A percentile compares a stretch with the other conserved stretches of the same genome.
phyloP scores from a whole-genome alignment of 1,140 invertebrate species.

The Papilio aristodemus region DNA sequence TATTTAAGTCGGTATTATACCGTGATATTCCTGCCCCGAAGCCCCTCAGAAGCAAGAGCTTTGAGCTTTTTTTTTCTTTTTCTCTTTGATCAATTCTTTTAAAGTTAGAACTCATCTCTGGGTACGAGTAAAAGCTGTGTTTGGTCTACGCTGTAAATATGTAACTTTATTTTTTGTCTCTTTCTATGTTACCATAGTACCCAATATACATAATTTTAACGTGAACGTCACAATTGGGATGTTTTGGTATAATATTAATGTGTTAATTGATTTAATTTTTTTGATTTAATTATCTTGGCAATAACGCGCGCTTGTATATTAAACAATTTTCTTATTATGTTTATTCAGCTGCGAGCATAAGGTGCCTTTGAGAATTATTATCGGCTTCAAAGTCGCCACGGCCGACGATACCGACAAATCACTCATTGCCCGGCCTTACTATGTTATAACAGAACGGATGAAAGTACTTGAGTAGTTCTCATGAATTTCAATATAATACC shows the following conservation, averaged over 20 bases:
- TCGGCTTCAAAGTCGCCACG: slow-evolving; percentile 28
- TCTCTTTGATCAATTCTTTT: too few species aligned
- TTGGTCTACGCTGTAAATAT: too few species aligned
- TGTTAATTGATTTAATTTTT: background rate
- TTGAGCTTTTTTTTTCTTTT: too few species aligned
- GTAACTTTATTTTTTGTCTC: too few species aligned
- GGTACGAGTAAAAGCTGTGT: too few species aligned
- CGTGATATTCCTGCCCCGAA: too few species aligned
- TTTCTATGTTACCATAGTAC: too few species aligned
- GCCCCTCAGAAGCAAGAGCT: too few species aligned
- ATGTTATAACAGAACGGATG: slow-evolving; percentile 50
- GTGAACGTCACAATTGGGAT: background rate
- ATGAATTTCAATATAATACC: slow-evolving; percentile 67
- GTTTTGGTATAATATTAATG: too few species aligned
- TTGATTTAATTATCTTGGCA: background rate
- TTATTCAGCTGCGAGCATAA: slow-evolving; percentile 31
- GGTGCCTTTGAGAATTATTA: slow-evolving; percentile 22
- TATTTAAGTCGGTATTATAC: too few species aligned
- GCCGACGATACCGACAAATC: slow-evolving; percentile 42
- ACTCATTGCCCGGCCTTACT: slow-evolving; percentile 42
- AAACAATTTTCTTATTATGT: slow-evolving; percentile 8
- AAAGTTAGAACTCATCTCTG: too few species aligned
- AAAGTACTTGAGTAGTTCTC: slow-evolving; percentile 64
- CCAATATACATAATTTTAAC: background rate
- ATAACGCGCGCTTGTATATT: slow-evolving; percentile 7